A percentile compares a stretch with the other conserved stretches of the same genome.
Conservation (phyloP, 2,797 vertebrate species). For the Erethizon dorsatum region DNA sequence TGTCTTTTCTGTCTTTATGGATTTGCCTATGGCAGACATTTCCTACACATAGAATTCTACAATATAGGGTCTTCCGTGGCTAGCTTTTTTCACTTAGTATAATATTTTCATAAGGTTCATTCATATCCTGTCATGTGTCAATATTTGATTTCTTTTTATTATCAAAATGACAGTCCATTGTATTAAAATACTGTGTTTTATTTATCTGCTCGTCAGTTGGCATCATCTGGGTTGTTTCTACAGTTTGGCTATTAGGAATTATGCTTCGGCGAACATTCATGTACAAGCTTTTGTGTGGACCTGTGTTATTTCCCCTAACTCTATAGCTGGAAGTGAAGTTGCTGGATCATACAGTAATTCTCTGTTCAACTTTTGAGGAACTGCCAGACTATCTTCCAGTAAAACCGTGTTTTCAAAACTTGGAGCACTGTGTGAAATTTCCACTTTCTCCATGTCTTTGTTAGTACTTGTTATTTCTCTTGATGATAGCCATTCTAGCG, state of each 20-base stretch:
- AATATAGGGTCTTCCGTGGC: neutral
- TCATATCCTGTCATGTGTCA: neutral
- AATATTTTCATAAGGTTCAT: conserved; percentile 36
- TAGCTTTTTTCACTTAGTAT: neutral
- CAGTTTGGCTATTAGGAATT: neutral
- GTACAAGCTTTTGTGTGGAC: neutral
- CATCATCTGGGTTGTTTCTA: neutral
- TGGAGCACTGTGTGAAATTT: neutral
- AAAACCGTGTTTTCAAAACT: neutral
- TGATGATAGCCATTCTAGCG: neutral
- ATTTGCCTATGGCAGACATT: conserved; percentile 1
- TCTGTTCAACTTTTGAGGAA: conserved; percentile 2
- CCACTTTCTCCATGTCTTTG: neutral
- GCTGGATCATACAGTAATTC: neutral
- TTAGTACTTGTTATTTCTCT: neutral
- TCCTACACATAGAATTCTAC: neutral
- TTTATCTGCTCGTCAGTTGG: neutral
- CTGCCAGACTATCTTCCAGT: neutral
- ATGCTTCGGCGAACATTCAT: neutral
- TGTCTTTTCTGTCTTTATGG: neutral
- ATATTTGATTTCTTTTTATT: conserved; percentile 35
- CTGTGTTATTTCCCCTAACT: neutral
- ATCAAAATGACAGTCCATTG: neutral
- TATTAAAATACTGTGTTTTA: neutral
- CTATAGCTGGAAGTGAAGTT: neutral